Base-by-base conservation (phyloP, 2,888 invertebrate species). In the Pristionchus maxplancki region DNA sequence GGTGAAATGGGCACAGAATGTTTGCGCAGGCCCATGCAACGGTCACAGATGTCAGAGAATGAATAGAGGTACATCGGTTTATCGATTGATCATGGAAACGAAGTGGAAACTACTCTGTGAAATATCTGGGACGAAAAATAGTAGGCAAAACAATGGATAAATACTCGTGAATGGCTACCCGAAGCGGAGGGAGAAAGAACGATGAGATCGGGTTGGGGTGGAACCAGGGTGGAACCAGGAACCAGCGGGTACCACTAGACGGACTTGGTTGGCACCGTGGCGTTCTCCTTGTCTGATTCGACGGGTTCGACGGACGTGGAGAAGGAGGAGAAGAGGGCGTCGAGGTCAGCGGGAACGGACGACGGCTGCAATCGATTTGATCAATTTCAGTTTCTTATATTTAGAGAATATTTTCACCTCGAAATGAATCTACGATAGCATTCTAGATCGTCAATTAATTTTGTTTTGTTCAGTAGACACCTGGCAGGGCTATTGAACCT, bases 321-420 rank as follows among this genome's bases (percentile, higher is more conserved):
- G 82, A 83, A 53, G 34, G 82, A 53, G 50, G 82, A 83, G 82
- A 83, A 83, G 53, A 83, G 82, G 0, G 34, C 34, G 82, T 83
- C 53, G 82, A 83, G 50, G 28, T 83, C 37, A 0, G 82, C 28
- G 82, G 82, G 82, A 17, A 83, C 82, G 82, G 82, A 44, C 11
- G 82, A 50, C 11, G 50, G 53, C 82, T 83, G 82, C 34, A 83
- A 83, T 11, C 3, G 53, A 1, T 28, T n/a, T n/a, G 48, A 44
- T 44, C 44, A 44, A 11, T 44, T 44, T 44, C 44, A 44, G 44
- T 44, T 44, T 44, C 11, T 6, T 11, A 44, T 11, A 64, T 64
- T 28, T 8, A 58, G 58, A 28, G 28, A 9, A 31, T 24, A 64
- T 20, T 64, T 64, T 28, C 28, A 28, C 64, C 3, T 8, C 11